phyloP scores from a whole-genome alignment of 1,140 invertebrate genomes.

The Hesperophylax magnus region DNA sequence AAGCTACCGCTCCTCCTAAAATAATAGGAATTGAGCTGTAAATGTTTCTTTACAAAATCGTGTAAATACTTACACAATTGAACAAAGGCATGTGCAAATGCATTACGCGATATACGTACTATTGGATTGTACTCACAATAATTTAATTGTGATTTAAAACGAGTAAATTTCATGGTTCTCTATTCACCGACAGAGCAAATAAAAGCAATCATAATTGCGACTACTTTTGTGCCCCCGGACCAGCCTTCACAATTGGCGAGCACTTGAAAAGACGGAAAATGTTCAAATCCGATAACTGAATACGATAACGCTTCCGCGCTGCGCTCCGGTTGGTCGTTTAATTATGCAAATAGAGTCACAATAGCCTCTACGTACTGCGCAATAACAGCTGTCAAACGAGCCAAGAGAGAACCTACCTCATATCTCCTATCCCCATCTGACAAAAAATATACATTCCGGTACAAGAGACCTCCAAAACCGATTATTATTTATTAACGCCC shows the following conservation, averaged over 20 bases:
- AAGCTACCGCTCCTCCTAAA: too few species aligned
- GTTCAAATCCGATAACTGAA: conserved; percentile 49
- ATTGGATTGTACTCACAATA: too few species aligned
- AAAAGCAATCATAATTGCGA: background rate
- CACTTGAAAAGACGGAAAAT: conserved; percentile 44
- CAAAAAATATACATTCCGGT: conserved; percentile 33
- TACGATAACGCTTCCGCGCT: conserved; percentile 43
- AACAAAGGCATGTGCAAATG: too few species aligned
- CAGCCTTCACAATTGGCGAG: conserved; percentile 12
- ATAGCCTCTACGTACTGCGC: conserved; percentile 47
- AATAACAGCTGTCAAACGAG: conserved; percentile 56
- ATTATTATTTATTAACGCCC: background rate
- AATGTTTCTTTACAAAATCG: too few species aligned
- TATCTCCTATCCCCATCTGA: conserved; percentile 48
- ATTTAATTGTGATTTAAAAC: too few species aligned
- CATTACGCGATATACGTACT: too few species aligned
- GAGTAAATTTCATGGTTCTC: too few species aligned
- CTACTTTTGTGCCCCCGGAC: too few species aligned
- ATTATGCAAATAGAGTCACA: conserved; percentile 58
- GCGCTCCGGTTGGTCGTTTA: conserved; percentile 43
- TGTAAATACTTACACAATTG: too few species aligned
- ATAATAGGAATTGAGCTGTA: too few species aligned
- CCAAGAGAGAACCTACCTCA: conserved; percentile 31
- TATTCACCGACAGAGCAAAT: background rate
- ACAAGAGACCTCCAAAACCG: conserved; percentile 2